These are phyloP conservation scores for Camponotus floridanus DNA, from an alignment of 1,140 invertebrate genomes.

Conservation along the genomic window DNA sequence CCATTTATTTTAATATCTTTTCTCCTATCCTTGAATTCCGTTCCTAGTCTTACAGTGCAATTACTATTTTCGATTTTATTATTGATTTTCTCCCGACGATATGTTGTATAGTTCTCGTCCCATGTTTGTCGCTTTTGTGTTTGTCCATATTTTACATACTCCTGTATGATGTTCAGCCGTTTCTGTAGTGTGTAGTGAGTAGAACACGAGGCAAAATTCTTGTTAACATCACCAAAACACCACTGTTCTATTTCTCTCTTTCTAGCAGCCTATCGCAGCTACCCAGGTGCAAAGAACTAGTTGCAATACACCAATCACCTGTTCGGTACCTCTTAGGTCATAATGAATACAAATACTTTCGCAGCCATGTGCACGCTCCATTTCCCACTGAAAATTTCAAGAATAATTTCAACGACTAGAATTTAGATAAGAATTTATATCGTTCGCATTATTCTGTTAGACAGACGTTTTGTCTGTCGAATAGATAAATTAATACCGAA, in stretches of 20 bases:
- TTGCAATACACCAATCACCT: conserved; percentile 86
- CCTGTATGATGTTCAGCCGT: conserved; percentile 83
- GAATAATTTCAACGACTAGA: conserved; percentile 22
- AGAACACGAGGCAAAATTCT: conserved; percentile 84
- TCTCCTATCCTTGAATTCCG: background rate
- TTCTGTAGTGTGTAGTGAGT: conserved; percentile 85
- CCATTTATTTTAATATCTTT: conserved; percentile 41
- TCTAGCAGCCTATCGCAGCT: conserved; percentile 87
- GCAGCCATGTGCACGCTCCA: conserved; percentile 72
- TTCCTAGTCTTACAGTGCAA: conserved; percentile 9
- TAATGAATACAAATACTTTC: conserved; percentile 72
- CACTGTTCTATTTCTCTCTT: conserved; percentile 87
- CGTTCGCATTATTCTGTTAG: background rate
- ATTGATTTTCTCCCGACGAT: conserved; percentile 48
- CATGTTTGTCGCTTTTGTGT: conserved; percentile 85
- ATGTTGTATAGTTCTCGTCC: conserved; percentile 61
- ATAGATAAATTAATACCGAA: background rate
- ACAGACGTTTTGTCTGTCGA: background rate
- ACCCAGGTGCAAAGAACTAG: conserved; percentile 86
- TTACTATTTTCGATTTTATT: background rate
- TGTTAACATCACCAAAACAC: conserved; percentile 85
- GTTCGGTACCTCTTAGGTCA: conserved; percentile 81
- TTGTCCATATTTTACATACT: conserved; percentile 82
- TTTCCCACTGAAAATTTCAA: conserved; percentile 60
- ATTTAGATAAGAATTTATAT: conserved; percentile 12